A percentile compares a stretch with the other conserved stretches of the same genome.
Conservation (phyloP, 2,113 vertebrate species). For the Microtus ochrogaster region DNA sequence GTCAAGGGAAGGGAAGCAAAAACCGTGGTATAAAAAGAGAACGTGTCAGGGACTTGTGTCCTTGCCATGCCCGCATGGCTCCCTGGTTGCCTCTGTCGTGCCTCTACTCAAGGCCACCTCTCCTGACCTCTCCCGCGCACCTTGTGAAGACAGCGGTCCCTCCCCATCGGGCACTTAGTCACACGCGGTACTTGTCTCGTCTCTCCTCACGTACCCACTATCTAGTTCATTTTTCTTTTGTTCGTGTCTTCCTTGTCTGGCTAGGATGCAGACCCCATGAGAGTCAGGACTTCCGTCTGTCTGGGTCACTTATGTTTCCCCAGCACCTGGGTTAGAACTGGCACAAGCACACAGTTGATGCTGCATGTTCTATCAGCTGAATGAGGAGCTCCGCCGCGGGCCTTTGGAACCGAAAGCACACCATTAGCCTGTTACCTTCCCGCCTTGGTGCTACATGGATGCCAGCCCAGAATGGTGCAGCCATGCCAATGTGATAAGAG, state of each 20-base stretch:
- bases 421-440: neutral
- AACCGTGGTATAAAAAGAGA: neutral
- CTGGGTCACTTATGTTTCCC: neutral
- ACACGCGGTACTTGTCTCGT: too few relatives aligned
- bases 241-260: neutral
- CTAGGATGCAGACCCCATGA: neutral
- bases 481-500: neutral
- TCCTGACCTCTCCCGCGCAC: neutral
- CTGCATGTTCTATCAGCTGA: neutral
- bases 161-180: too few relatives aligned
- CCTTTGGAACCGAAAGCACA: neutral
- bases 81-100: neutral
- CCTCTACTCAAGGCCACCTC: neutral
- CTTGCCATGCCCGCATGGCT: neutral
- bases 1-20: conserved; percentile 66
- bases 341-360: neutral
- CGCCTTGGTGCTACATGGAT: accelerated
- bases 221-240: neutral
- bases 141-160: neutral
- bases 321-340: neutral
- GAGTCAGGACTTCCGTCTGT: neutral
- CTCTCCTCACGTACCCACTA: accelerated
- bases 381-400: neutral
- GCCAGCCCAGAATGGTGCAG: neutral
- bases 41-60: neutral